Conservation (phyloP, 2,113 vertebrate genomes). For the Erythrocebus patas region DNA sequence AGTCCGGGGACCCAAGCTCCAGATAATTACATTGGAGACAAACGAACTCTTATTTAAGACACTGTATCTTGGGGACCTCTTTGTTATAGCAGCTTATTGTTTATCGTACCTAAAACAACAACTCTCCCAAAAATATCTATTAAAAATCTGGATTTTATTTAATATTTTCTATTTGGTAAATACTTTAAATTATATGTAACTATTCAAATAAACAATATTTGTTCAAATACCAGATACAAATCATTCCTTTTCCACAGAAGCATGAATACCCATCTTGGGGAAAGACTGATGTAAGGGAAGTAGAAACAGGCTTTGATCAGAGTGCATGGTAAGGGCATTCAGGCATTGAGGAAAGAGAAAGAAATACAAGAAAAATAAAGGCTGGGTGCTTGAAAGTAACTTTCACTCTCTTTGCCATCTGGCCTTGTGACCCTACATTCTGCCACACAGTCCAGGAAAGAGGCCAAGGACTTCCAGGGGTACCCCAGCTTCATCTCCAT, state of each 20-base stretch:
- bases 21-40: background rate
- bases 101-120: background rate
- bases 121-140: background rate
- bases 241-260: background rate
- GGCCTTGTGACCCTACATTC: background rate
- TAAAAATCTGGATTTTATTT: background rate
- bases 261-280: background rate
- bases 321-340: background rate
- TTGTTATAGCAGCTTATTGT: background rate
- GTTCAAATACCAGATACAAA: background rate
- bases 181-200: background rate
- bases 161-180: background rate
- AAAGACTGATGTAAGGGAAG: background rate
- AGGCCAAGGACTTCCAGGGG: background rate
- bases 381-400: background rate
- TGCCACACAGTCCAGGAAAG: background rate
- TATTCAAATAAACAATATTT: background rate
- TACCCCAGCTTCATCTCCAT: background rate
- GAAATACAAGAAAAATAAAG: background rate
- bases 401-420: background rate
- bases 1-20: background rate
- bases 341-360: background rate
- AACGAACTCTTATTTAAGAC: background rate
- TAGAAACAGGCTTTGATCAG: background rate
- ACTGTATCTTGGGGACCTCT: background rate